Base-by-base conservation (phyloP, 1,140 invertebrate species). In the Bombus turneri region DNA sequence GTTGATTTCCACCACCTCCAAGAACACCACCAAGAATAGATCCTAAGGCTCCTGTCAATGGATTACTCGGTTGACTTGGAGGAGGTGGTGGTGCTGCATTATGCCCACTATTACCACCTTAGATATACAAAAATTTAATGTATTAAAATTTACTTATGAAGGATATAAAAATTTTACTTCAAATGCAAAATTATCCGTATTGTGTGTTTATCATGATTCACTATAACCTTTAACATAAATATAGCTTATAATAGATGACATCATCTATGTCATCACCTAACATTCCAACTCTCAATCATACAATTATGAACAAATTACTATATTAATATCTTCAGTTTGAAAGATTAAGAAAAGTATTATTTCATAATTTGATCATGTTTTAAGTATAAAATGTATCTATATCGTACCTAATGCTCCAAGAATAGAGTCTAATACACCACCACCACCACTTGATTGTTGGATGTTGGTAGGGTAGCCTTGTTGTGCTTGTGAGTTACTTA, bases 391-490 rank as follows among this genome's bases (percentile, higher is more conserved):
- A 82, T 69, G 81, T 83, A 69, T 85, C 57, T 79, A 79, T 77
- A 59, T 25, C 59, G 57, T 92, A 95, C 95, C 94, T 69, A 95
- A 88, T 71, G 94, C 92, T 87, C 94, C 94, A 34, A 95, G 86
- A 87, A 95, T 88, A 78, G 94, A 95, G 12, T 91, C 95, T n/a
- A 95, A 88, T 78, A 95, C 91, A 47, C 92, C 92, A 25, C 92
- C 91, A 41, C 87, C 78, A 22, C 85, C 87, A 18, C 83, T 73
- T 78, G 91, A 87, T 68, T 93, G 91, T 57, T 93, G 93, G 47
- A 2, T 8, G 6, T 22, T 53, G 47, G 87, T 15, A 8, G 95
- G 94, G 90, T 95, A 95, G 10, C 92, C 92, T 91, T 94, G 90
- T 28, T 93, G 86, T 31, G 91, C 88, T 66, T 93, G 86, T 83